These are phyloP conservation scores for Anser cygnoides DNA, from an alignment of 2,113 vertebrate genomes.

Conservation along the genomic window DNA sequence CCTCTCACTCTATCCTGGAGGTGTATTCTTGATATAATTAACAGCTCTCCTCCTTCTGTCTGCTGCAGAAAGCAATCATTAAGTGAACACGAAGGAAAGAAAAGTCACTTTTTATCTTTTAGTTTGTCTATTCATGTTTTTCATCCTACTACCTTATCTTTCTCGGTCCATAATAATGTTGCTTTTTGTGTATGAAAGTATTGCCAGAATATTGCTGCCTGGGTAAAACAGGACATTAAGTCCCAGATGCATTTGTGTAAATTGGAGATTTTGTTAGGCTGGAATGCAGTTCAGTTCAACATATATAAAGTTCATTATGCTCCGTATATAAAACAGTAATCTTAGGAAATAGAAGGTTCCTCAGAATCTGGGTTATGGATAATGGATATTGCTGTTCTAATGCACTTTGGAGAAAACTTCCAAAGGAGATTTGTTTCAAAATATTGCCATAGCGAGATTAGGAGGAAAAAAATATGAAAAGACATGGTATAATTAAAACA, in stretches of 20 bases:
- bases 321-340: not conserved
- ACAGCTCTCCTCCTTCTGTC: slow-evolving; percentile 82
- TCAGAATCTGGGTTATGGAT: not conserved
- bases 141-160: not conserved
- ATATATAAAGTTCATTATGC: not conserved
- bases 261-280: not conserved
- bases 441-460: not conserved
- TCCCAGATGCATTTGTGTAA: not conserved
- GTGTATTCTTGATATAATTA: slow-evolving; percentile 80
- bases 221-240: not conserved
- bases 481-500: not conserved
- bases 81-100: slow-evolving; percentile 67
- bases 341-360: not conserved
- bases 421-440: not conserved
- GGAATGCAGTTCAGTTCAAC: not conserved
- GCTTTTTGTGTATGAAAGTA: not conserved
- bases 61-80: slow-evolving; percentile 81
- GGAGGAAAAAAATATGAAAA: not conserved
- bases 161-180: not conserved
- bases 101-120: slow-evolving; percentile 34
- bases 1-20: slow-evolving; percentile 74
- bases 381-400: not conserved
- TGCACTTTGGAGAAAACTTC: not conserved
- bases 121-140: not conserved
- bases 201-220: not conserved